These are phyloP conservation scores for Heliocidaris erythrogramma DNA, from an alignment of 35 echinoderm and acorn worm genomes.

Conservation along the genomic window DNA sequence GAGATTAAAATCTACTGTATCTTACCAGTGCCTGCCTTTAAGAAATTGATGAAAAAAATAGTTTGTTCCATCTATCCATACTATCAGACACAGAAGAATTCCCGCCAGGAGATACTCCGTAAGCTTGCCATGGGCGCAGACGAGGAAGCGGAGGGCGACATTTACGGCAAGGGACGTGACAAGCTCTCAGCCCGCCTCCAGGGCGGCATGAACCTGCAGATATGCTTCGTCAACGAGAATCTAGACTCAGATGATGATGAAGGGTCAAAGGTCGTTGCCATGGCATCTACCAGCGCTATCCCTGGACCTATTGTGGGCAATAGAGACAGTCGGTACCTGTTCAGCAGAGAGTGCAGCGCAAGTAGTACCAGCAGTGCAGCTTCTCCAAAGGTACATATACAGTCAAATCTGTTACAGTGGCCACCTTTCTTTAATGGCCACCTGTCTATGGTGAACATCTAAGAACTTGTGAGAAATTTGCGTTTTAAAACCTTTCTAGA, in stretches of 20 bases:
- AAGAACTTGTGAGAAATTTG: no score
- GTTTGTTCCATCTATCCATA: background rate
- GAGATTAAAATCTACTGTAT: no score
- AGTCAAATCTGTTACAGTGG: background rate
- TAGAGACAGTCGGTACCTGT: constrained; percentile 65
- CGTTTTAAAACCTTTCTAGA: no score
- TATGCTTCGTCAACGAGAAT: constrained; percentile 96
- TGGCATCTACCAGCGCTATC: background rate
- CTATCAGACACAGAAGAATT: constrained; percentile 84
- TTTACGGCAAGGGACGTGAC: constrained; percentile 96
- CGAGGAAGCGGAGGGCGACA: constrained; percentile 88
- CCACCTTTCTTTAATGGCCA: no score
- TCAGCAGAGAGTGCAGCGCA: constrained; percentile 82
- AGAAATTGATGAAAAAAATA: background rate
- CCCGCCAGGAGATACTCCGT: constrained; percentile 81
- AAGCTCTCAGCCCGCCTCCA: constrained; percentile 85
- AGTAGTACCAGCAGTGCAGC: constrained; percentile 66
- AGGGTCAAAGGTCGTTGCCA: constrained; percentile 39
- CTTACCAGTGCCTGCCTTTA: no score
- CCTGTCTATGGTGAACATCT: no score
- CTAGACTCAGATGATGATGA: constrained; percentile 89
- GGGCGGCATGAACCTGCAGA: constrained; percentile 99
- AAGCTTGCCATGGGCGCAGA: constrained; percentile 93
- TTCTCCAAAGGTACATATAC: constrained; percentile 82
- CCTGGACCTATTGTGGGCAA: constrained; percentile 58